These are phyloP conservation scores for Esox lucius DNA, from an alignment of 2,797 vertebrate genomes.

Conservation along the genomic window DNA sequence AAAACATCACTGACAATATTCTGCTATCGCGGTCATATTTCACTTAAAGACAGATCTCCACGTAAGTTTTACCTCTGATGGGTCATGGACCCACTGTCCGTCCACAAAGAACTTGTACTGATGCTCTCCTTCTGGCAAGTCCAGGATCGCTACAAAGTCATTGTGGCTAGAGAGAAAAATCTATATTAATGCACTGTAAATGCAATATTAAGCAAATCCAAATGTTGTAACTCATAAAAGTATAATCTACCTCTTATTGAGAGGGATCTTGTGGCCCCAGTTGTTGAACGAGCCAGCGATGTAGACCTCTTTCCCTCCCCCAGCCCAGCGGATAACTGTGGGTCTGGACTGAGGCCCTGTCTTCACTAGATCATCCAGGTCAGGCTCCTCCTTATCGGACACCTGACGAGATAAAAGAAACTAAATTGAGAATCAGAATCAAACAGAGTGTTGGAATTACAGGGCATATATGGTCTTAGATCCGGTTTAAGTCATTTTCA, in stretches of 20 bases:
- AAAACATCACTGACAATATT: neutral
- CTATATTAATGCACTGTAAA: neutral
- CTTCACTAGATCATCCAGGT: constrained; percentile 87
- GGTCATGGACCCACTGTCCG: constrained; percentile 95
- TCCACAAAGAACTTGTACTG: constrained; percentile 99
- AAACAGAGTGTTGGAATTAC: neutral
- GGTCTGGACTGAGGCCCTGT: constrained; percentile 87
- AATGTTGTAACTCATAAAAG: neutral
- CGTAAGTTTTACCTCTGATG: constrained; percentile 84
- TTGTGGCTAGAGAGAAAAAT: constrained; percentile 83
- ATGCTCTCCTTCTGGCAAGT: constrained; percentile 95
- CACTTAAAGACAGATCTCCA: neutral
- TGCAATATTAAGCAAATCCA: neutral
- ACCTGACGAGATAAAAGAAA: constrained; percentile 44
- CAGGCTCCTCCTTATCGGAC: constrained; percentile 85
- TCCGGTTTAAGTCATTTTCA: neutral
- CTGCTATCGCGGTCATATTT: neutral
- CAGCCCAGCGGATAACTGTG: constrained; percentile 95
- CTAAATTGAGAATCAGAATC: too few species aligned
- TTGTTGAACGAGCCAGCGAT: constrained; percentile 96
- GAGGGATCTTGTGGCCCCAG: constrained; percentile 94
- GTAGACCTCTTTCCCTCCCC: constrained; percentile 94
- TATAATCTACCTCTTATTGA: constrained; percentile 91
- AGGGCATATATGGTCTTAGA: neutral
- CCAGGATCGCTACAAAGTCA: constrained; percentile 96